A percentile compares a stretch with the other conserved stretches of the same genome.
These are phyloP conservation scores for Scaptodrosophila latifasciaeformis DNA, from an alignment of 2,888 invertebrate species.

Conservation along the genomic window DNA sequence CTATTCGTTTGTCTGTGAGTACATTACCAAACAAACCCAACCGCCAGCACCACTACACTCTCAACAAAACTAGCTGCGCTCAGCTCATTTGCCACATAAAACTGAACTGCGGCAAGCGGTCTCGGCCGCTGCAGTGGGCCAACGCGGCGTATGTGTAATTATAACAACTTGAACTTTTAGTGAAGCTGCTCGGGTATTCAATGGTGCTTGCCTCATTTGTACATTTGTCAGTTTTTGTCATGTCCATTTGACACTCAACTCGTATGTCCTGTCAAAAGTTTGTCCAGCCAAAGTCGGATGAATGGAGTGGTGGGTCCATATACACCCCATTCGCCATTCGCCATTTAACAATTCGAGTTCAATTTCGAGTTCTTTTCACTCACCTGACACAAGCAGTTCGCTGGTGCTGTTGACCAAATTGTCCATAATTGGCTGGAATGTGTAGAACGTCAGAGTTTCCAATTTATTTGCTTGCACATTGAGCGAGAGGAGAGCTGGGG, in stretches of 20 bases:
- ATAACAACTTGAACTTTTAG: constrained; percentile 45
- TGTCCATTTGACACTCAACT: neutral
- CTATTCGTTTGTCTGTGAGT: neutral
- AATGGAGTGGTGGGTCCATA: neutral
- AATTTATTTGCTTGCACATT: constrained; percentile 87
- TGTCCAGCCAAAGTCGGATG: too few species aligned
- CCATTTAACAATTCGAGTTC: neutral
- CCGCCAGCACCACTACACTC: too few species aligned
- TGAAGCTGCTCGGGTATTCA: constrained; percentile 9
- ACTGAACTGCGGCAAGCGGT: neutral
- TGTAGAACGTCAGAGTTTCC: constrained; percentile 85
- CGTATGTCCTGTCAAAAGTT: constrained; percentile 4
- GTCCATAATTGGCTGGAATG: constrained; percentile 83
- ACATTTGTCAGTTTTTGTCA: constrained; percentile 35
- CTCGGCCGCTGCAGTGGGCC: constrained; percentile 2
- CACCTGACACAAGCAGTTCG: constrained; percentile 86
- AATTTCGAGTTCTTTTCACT: constrained; percentile 44
- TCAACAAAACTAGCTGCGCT: constrained; percentile 21
- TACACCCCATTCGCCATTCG: constrained; percentile 1
- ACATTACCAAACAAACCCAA: constrained; percentile 1
- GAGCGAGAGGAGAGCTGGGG: constrained; percentile 82
- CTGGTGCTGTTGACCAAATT: constrained; percentile 85
- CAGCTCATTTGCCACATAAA: constrained; percentile 35
- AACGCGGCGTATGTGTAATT: constrained; percentile 61
- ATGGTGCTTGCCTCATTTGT: constrained; percentile 22